Evolutionary conservation across 2,888 invertebrate genomes (phyloP).

Genomic region (Diplolepis rosae): DNA sequence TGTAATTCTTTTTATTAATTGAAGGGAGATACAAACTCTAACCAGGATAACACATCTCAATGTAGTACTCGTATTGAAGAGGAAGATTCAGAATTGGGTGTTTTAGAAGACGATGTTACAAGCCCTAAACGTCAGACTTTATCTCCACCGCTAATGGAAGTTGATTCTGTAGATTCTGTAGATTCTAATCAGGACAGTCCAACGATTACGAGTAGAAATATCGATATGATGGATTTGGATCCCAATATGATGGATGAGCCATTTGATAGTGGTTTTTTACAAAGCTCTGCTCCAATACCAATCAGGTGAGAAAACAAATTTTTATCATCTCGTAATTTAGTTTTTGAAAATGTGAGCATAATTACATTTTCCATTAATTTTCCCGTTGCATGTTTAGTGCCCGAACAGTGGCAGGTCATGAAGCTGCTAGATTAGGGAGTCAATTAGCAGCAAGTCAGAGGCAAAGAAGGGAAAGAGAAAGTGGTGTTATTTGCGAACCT

Average conservation of each 20-base stretch:
- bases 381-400: no score
- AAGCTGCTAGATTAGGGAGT: conserved; percentile 84
- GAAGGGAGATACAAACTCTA: conserved; percentile 61
- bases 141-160: conserved; percentile 62
- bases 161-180: conserved; percentile 58
- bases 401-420: conserved; percentile 85
- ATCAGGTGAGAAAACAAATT: conserved; percentile 61
- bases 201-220: conserved; percentile 66
- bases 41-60: conserved; percentile 63
- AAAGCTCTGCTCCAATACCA: conserved; percentile 70
- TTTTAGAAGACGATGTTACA: conserved; percentile 64
- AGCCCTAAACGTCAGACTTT: conserved; percentile 56
- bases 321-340: neutral
- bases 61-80: conserved; percentile 81
- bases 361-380: neutral
- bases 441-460: conserved; percentile 72
- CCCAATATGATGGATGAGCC: conserved; percentile 72
- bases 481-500: conserved; percentile 74
- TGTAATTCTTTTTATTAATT: conserved; percentile 30
- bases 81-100: conserved; percentile 68
- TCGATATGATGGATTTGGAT: conserved; percentile 72
- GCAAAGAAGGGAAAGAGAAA: conserved; percentile 67
- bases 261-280: conserved; percentile 70
- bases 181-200: conserved; percentile 67
- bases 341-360: no score